These are phyloP conservation scores for Drosophila acutilabella DNA, from an alignment of 2,888 invertebrate species.

Conservation along the genomic window DNA sequence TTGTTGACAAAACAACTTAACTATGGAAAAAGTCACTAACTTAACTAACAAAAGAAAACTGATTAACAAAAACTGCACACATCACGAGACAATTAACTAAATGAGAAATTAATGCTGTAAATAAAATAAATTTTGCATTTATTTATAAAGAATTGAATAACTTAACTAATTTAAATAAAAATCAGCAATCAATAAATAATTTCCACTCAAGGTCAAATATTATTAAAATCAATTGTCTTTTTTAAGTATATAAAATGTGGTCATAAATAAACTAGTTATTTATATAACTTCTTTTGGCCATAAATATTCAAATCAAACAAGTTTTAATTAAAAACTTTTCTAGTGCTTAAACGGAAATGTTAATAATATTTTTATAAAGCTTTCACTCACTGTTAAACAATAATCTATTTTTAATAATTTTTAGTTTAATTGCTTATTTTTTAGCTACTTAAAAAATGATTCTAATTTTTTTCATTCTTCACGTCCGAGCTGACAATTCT, in stretches of 20 bases:
- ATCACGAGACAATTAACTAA: no score
- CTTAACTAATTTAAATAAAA: not conserved
- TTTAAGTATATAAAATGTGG: not conserved
- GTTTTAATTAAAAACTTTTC: not conserved
- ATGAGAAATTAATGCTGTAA: no score
- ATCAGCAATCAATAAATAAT: not conserved
- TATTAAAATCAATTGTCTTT: not conserved
- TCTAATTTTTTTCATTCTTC: not conserved
- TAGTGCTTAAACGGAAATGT: no score
- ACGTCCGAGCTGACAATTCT: not conserved
- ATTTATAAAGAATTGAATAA: not conserved
- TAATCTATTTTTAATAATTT: not conserved
- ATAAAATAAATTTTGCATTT: no score
- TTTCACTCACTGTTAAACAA: no score
- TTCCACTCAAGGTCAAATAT: not conserved
- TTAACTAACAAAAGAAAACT: not conserved
- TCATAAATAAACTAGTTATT: not conserved
- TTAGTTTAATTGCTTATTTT: not conserved
- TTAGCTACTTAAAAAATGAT: not conserved
- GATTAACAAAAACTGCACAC: no score
- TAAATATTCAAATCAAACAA: constrained; percentile 1
- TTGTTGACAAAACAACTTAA: not conserved
- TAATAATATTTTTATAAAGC: no score
- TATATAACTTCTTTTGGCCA: not conserved
- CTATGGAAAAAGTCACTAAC: not conserved